Percentiles rank a stretch among this genome's conserved stretches.
phyloP scores from a whole-genome alignment of 1,140 invertebrate species.

The Temnothorax longispinosus region DNA sequence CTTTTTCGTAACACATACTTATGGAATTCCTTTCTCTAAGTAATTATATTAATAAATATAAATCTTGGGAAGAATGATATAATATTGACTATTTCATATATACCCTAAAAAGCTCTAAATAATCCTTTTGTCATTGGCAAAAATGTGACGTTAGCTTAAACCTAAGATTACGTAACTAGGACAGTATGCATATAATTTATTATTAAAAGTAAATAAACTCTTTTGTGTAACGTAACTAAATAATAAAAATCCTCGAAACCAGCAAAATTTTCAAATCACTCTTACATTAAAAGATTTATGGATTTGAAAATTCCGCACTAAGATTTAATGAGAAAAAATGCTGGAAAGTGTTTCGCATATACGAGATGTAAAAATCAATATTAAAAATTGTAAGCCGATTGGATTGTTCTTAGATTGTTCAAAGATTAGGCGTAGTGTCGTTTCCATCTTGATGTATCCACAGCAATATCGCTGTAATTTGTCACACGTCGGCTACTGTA shows the following conservation, averaged over 20 bases:
- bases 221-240: not conserved
- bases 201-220: not conserved
- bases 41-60: not conserved
- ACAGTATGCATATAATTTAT: too few species aligned
- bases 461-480: conserved; percentile 36
- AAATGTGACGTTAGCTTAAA: not conserved
- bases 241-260: not conserved
- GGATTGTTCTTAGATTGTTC: not conserved
- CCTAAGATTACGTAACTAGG: too few species aligned
- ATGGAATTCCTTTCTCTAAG: not conserved
- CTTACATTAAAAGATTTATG: not conserved
- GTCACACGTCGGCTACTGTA: conserved; percentile 26
- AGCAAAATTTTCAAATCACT: not conserved
- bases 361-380: not conserved
- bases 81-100: not conserved
- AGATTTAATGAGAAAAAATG: not conserved
- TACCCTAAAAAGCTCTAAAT: not conserved
- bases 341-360: not conserved
- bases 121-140: not conserved
- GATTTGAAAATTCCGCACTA: not conserved
- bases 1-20: not conserved
- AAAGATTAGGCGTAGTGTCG: not conserved
- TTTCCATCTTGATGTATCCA: conserved; percentile 4
- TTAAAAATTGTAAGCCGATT: not conserved
- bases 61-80: not conserved